phyloP scores from a whole-genome alignment of 2,888 invertebrate species.

The Parnassius orleans region DNA sequence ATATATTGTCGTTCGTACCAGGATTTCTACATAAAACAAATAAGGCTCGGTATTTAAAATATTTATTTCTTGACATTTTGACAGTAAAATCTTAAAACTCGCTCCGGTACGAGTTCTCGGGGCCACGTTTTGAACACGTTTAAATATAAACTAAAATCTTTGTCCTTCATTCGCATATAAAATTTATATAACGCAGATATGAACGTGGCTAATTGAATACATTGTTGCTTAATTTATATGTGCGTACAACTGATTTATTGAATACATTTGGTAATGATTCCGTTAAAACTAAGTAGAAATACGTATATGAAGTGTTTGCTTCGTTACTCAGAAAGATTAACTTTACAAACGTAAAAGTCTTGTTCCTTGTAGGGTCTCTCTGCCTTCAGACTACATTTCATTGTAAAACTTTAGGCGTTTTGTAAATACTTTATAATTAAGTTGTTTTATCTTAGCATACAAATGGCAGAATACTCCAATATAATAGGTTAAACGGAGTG shows the following conservation, averaged over 20 bases:
- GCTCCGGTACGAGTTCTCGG: constrained; percentile 39
- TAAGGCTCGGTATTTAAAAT: constrained; percentile 55
- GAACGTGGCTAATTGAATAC: constrained; percentile 33
- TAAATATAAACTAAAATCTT: constrained; percentile 36
- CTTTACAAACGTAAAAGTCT: constrained; percentile 19
- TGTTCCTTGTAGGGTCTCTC: constrained; percentile 12
- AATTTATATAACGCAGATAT: constrained; percentile 25
- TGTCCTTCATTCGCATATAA: constrained; percentile 36
- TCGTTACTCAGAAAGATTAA: constrained; percentile 35
- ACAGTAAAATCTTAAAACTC: constrained; percentile 57
- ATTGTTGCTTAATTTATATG: constrained; percentile 32
- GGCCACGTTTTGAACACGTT: constrained; percentile 43
- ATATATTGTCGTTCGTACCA: neutral
- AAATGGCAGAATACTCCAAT: constrained; percentile 1
- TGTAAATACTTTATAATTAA: neutral
- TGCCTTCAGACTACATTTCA: constrained; percentile 5
- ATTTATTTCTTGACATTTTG: constrained; percentile 13
- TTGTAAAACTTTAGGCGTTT: neutral
- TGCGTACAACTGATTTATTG: constrained; percentile 64
- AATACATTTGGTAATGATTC: constrained; percentile 59
- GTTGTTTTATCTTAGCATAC: neutral
- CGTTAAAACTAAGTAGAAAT: constrained; percentile 55
- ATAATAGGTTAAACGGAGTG: constrained; percentile 32
- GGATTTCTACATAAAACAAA: constrained; percentile 27
- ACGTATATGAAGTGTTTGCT: constrained; percentile 41